Conservation (phyloP, 2,113 vertebrate species). For the Sylvietta virens region DNA sequence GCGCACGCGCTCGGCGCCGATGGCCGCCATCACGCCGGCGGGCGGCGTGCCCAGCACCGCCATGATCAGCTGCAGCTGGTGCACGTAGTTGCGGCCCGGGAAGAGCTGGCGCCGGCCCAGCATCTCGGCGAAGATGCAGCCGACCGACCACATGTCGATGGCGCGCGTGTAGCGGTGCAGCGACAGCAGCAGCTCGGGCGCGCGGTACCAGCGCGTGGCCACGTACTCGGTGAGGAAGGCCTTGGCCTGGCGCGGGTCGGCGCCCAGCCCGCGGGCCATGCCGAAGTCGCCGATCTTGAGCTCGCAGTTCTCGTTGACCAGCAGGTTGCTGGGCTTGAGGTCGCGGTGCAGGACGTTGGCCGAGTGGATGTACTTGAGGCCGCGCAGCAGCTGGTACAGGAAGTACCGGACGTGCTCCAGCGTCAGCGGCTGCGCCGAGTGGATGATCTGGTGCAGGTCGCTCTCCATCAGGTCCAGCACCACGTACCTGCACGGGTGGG, state of each 20-base stretch:
- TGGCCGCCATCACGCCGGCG: slow-evolving; percentile 78
- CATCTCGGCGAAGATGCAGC: slow-evolving; percentile 97
- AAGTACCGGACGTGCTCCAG: slow-evolving; percentile 94
- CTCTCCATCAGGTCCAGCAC: slow-evolving; percentile 98
- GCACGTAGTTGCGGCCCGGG: slow-evolving; percentile 89
- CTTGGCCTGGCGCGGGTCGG: slow-evolving; percentile 81
- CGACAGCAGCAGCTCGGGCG: slow-evolving; percentile 90
- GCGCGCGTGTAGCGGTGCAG: slow-evolving; percentile 90
- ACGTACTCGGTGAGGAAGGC: slow-evolving; percentile 96
- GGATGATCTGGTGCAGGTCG: slow-evolving; percentile 97
- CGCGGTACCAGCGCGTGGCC: slow-evolving; percentile 94
- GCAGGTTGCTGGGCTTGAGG: slow-evolving; percentile 92
- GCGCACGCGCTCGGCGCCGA: slow-evolving; percentile 87
- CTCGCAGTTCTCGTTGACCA: slow-evolving; percentile 97
- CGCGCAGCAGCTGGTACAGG: slow-evolving; percentile 92
- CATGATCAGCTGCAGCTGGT: slow-evolving; percentile 92
- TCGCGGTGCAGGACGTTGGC: slow-evolving; percentile 96
- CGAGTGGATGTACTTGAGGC: slow-evolving; percentile 95
- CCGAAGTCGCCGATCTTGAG: slow-evolving; percentile 96
- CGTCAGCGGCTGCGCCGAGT: slow-evolving; percentile 85
- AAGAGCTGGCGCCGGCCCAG: slow-evolving; percentile 86
- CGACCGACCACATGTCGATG: slow-evolving; percentile 94
- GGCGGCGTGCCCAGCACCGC: slow-evolving; percentile 88
- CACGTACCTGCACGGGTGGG: slow-evolving; percentile 76
- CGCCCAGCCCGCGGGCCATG: slow-evolving; percentile 90